Evolutionary conservation across 2,797 vertebrate genomes (phyloP).

Genomic region (Rhinella marina): DNA sequence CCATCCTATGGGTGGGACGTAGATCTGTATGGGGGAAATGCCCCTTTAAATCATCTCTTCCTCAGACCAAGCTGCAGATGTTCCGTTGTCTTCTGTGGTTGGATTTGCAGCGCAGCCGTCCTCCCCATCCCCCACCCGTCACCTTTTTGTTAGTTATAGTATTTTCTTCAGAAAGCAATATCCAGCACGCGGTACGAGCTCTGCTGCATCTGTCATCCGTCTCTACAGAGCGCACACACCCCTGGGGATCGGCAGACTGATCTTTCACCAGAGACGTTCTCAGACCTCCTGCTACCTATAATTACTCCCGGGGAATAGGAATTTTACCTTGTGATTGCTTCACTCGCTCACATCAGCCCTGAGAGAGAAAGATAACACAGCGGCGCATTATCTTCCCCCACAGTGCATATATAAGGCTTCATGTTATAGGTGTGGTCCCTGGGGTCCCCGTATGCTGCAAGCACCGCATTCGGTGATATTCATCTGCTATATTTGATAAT

Average conservation of each 20-base stretch:
- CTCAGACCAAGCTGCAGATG: neutral
- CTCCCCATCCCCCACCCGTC: neutral
- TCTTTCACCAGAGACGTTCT: neutral
- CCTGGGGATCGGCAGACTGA: neutral
- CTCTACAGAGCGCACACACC: neutral
- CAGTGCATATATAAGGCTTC: neutral
- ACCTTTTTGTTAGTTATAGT: neutral
- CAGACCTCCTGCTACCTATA: slow-evolving; percentile 7
- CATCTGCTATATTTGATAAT: no score
- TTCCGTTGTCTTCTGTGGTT: neutral
- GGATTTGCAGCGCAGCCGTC: neutral
- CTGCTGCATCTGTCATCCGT: neutral
- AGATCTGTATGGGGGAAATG: no score
- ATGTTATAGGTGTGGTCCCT: neutral
- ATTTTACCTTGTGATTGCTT: no score
- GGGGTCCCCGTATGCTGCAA: no score
- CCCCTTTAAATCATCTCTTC: neutral
- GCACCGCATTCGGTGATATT: no score
- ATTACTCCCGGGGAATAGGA: slow-evolving; percentile 17
- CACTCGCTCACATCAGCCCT: neutral
- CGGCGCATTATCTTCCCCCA: neutral
- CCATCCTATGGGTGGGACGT: no score
- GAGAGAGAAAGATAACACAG: neutral
- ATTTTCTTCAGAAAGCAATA: neutral
- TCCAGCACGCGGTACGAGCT: neutral